These are phyloP conservation scores for Pedicia rivosa DNA, from an alignment of 2,888 invertebrate species.

Conservation along the genomic window DNA sequence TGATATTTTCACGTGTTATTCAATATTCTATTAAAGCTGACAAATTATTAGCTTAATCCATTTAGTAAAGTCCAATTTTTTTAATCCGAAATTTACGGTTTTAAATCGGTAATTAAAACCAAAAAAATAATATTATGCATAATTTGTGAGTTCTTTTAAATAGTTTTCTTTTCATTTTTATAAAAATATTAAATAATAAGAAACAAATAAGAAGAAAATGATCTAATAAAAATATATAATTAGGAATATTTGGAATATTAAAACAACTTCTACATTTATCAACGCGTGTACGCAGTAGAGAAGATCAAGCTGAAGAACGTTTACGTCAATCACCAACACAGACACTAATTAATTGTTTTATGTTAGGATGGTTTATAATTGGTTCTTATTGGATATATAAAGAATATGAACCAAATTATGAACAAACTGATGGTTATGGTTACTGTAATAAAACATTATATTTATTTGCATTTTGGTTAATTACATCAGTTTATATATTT, in stretches of 20 bases:
- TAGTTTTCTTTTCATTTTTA: no score
- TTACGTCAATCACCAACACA: conserved; percentile 37
- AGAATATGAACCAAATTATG: conserved; percentile 42
- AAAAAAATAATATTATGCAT: no score
- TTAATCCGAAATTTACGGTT: no score
- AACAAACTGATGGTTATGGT: conserved; percentile 29
- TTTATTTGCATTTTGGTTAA: conserved; percentile 52
- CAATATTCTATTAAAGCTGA: no score
- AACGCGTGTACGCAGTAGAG: conserved; percentile 35
- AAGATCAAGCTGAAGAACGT: conserved; percentile 37
- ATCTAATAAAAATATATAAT: no score
- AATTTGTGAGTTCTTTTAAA: no score
- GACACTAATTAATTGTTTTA: conserved; percentile 42
- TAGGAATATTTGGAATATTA: conserved; percentile 44
- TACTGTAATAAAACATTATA: conserved; percentile 52
- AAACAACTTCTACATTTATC: conserved; percentile 43
- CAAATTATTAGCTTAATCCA: no score
- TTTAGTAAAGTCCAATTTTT: no score
- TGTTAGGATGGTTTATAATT: conserved; percentile 52
- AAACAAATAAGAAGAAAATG: no score
- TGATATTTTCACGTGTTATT: no score
- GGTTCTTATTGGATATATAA: conserved; percentile 56
- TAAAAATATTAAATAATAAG: no score
- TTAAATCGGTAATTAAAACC: no score
- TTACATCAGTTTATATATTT: conserved; percentile 44